phyloP scores from a whole-genome alignment of 1,140 invertebrate species.

The Drosophila pallidifrons region DNA sequence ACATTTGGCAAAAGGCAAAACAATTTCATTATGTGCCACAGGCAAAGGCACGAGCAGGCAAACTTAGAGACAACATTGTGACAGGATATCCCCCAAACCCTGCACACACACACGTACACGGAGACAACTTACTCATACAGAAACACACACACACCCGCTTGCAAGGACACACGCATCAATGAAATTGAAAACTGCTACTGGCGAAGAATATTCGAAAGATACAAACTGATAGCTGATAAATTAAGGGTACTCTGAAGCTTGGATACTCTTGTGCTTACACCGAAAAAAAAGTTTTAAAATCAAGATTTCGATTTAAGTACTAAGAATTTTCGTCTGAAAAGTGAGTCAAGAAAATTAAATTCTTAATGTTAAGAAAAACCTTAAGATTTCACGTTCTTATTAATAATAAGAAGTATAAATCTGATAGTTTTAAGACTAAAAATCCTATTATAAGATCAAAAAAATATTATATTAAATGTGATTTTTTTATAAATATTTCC shows the following conservation, averaged over 20 bases:
- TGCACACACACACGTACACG: background rate
- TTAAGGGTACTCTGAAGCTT: too few species aligned
- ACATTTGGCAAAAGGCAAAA: conserved; percentile 63
- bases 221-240: background rate
- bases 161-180: conserved; percentile 52
- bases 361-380: too few species aligned
- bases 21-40: conserved; percentile 66
- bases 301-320: too few species aligned
- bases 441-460: too few species aligned
- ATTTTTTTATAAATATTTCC: too few species aligned
- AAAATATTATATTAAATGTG: too few species aligned
- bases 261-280: background rate
- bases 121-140: background rate
- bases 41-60: conserved; percentile 13
- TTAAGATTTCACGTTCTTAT: too few species aligned
- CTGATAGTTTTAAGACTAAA: too few species aligned
- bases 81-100: conserved; percentile 12
- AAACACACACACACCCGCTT: background rate
- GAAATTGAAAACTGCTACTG: conserved; percentile 66
- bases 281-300: too few species aligned
- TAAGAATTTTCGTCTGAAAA: too few species aligned
- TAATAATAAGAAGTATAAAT: too few species aligned
- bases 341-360: too few species aligned
- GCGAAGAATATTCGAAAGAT: conserved; percentile 27
- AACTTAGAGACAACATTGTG: conserved; percentile 39